Base-by-base conservation (phyloP, 2,113 vertebrate species). In the Oxyruncus cristatus region DNA sequence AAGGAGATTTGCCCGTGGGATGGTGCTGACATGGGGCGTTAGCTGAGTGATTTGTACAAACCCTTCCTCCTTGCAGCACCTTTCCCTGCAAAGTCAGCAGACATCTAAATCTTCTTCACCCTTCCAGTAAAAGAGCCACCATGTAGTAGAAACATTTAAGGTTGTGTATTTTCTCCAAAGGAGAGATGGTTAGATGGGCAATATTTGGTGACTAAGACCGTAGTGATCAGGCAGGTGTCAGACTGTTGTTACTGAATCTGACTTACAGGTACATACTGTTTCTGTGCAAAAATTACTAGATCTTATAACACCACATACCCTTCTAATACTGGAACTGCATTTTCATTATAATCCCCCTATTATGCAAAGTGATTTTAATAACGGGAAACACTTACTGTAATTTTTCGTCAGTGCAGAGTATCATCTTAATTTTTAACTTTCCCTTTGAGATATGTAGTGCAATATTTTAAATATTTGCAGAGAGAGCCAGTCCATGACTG, bases 381-480 rank as follows among this genome's bases (percentile, higher is more conserved):
- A 83, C 32, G 88, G 72, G 50, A 93, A 96, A 83, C 58, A 72
- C 30, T 92, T 88, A 85, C 66, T 63, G 50, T 55, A 16, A 52
- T 90, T 96, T 96, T 96, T 95, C 49, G 89, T 85, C 63, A 47
- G 12, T 66, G n/a, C 27, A 44, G 42, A n/a, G 14, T 42, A 83
- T 58, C 71, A 50, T 93, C 79, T 83, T 88, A 42, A 81, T 92
- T 88, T 86, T 88, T 93, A 86, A 86, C 79, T 88, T 91, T 77
- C 68, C 76, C 68, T 93, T 63, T 47, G 83, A 95, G 76, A 81
- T 91, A 89, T 58, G 84, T 41, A 75, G 58, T 76, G 53, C 46
- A 73, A 76, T 89, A 96, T 79, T 97, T 95, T 50, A 89, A 94
- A 94, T 95, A 92, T 91, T 8, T 95, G 78, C 37, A 80, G 80